Evolutionary conservation across 2,888 invertebrate genomes (phyloP).

Genomic region (Phyllotreta striolata): DNA sequence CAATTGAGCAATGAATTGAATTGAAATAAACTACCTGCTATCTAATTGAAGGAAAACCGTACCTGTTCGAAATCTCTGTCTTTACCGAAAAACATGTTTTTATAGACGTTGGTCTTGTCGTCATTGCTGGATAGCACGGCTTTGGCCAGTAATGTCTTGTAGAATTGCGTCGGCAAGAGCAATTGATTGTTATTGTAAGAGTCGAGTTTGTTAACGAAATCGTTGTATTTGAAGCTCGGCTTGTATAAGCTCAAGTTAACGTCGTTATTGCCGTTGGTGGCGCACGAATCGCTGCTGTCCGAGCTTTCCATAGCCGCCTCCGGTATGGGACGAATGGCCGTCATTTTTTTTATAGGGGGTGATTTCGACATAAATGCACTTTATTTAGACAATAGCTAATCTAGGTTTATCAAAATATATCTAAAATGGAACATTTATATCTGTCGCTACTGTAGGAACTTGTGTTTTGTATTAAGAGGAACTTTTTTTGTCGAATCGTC

Average conservation of each 20-base stretch:
- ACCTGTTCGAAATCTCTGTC: constrained; percentile 62
- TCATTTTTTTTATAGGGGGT: constrained; percentile 49
- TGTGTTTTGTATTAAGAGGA: constrained; percentile 32
- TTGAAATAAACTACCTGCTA: no score
- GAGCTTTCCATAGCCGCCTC: constrained; percentile 58
- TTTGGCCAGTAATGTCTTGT: constrained; percentile 80
- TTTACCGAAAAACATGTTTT: constrained; percentile 60
- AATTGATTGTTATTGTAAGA: constrained; percentile 61
- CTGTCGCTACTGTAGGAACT: constrained; percentile 43
- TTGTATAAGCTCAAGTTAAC: constrained; percentile 52
- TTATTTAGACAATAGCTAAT: constrained; percentile 23
- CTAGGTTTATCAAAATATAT: constrained; percentile 39
- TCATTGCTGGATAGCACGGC: constrained; percentile 68
- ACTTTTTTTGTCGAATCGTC: constrained; percentile 21
- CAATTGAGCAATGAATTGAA: no score
- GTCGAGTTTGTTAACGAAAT: constrained; percentile 60
- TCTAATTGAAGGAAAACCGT: no score
- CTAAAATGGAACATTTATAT: constrained; percentile 30
- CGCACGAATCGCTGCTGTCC: constrained; percentile 59
- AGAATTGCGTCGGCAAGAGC: constrained; percentile 77
- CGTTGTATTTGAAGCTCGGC: constrained; percentile 57
- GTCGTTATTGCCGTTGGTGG: constrained; percentile 49
- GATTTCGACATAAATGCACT: constrained; percentile 39
- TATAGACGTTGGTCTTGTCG: constrained; percentile 59
- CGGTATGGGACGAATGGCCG: constrained; percentile 54